These are phyloP conservation scores for Mus minutoides DNA, from an alignment of 2,797 vertebrate species.

Conservation along the genomic window DNA sequence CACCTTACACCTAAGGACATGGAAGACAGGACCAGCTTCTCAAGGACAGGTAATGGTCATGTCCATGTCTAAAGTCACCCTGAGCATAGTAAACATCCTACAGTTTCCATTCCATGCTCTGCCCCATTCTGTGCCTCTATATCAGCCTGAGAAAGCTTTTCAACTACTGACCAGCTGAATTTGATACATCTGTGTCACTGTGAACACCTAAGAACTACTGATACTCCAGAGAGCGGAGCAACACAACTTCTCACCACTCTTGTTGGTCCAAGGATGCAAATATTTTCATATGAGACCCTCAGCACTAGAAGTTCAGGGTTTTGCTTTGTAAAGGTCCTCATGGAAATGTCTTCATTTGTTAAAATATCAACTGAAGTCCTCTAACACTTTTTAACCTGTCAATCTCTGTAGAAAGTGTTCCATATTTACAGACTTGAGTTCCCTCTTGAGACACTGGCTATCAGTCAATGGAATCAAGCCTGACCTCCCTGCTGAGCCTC, in stretches of 20 bases:
- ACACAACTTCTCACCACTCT: background rate
- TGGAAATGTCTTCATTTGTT: background rate
- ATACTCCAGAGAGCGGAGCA: background rate
- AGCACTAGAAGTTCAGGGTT: background rate
- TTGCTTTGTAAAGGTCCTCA: background rate
- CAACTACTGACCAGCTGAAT: background rate
- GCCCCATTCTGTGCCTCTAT: background rate
- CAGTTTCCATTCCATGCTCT: background rate
- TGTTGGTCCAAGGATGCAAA: background rate
- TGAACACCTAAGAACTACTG: background rate
- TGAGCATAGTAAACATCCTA: background rate
- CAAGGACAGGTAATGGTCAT: background rate
- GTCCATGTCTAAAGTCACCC: background rate
- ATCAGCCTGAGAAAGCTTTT: background rate
- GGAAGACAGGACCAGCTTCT: background rate
- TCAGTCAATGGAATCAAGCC: background rate
- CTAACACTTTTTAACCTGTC: background rate
- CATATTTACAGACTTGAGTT: background rate
- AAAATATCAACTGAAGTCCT: background rate
- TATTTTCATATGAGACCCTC: background rate
- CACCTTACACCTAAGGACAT: background rate
- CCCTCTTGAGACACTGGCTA: background rate
- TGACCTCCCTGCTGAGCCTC: background rate
- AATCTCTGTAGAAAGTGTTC: background rate
- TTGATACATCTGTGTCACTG: background rate